Conservation (phyloP, 1,140 invertebrate species). For the Diprion similis region DNA sequence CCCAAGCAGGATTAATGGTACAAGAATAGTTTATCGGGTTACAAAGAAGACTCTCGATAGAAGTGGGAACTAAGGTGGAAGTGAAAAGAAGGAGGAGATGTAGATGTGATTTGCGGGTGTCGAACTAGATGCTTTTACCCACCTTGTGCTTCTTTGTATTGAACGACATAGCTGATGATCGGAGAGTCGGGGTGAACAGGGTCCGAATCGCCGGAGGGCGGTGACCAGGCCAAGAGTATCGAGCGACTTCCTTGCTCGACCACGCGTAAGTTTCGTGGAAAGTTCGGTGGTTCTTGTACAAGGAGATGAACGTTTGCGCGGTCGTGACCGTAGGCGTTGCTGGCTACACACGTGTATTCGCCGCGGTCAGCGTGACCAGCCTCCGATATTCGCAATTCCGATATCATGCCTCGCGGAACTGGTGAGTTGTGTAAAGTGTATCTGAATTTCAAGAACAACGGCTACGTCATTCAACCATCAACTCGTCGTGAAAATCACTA, state of each 20-base stretch:
- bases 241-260: conserved; percentile 66
- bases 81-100: background rate
- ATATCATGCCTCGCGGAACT: conserved; percentile 61
- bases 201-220: conserved; percentile 58
- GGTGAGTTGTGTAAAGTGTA: conserved; percentile 63
- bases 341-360: conserved; percentile 73
- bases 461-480: background rate
- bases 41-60: too few species aligned
- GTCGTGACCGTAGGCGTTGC: conserved; percentile 74
- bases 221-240: conserved; percentile 67
- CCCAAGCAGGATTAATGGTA: too few species aligned
- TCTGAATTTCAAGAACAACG: conserved; percentile 34
- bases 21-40: too few species aligned
- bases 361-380: conserved; percentile 70
- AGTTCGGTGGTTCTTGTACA: conserved; percentile 74
- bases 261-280: conserved; percentile 67
- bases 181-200: conserved; percentile 62
- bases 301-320: conserved; percentile 69
- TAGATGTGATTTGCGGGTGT: background rate
- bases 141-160: conserved; percentile 69
- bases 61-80: too few species aligned
- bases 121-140: conserved; percentile 30
- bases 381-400: conserved; percentile 68
- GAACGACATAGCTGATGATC: conserved; percentile 68
- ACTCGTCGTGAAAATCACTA: background rate